A percentile compares a stretch with the other conserved stretches of the same genome.
These are phyloP conservation scores for Glomeris maerens DNA, from an alignment of 1,140 invertebrate species.

Conservation along the genomic window DNA sequence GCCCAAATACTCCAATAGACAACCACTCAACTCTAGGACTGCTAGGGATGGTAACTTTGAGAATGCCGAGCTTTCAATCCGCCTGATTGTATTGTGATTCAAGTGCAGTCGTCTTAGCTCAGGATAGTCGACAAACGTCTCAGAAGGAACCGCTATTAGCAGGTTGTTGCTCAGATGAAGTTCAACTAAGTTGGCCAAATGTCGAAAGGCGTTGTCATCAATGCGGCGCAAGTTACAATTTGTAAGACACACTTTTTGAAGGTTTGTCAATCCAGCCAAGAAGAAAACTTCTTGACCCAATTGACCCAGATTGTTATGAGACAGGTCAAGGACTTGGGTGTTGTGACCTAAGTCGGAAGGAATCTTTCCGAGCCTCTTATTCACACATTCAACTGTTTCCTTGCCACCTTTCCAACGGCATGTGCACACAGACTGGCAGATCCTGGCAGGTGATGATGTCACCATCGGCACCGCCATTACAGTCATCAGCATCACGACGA, in stretches of 20 bases:
- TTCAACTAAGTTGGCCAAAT: constrained; percentile 56
- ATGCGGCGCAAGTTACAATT: constrained; percentile 53
- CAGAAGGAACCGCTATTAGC: constrained; percentile 55
- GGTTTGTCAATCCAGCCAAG: constrained; percentile 61
- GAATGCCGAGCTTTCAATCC: constrained; percentile 57
- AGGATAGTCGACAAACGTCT: constrained; percentile 56
- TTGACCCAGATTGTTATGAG: constrained; percentile 67
- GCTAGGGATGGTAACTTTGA: constrained; percentile 29
- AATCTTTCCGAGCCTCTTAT: constrained; percentile 60
- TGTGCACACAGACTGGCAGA: constrained; percentile 55
- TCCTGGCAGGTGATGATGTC: too few species aligned
- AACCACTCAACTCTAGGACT: constrained; percentile 15
- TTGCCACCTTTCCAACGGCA: constrained; percentile 89
- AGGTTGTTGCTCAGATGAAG: constrained; percentile 70
- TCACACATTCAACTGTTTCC: constrained; percentile 71
- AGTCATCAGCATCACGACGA: too few species aligned
- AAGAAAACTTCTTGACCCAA: constrained; percentile 64
- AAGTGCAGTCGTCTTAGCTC: constrained; percentile 65
- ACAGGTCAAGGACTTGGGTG: constrained; percentile 78
- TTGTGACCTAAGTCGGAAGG: constrained; percentile 66
- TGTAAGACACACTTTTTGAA: constrained; percentile 68
- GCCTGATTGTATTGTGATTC: constrained; percentile 61
- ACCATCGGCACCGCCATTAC: too few species aligned
- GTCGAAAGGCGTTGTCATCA: constrained; percentile 1
- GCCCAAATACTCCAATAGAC: constrained; percentile 36